A percentile compares a stretch with the other conserved stretches of the same genome.
Evolutionary conservation across 2,888 invertebrate species (phyloP).

Genomic region (Ellobium chinense): DNA sequence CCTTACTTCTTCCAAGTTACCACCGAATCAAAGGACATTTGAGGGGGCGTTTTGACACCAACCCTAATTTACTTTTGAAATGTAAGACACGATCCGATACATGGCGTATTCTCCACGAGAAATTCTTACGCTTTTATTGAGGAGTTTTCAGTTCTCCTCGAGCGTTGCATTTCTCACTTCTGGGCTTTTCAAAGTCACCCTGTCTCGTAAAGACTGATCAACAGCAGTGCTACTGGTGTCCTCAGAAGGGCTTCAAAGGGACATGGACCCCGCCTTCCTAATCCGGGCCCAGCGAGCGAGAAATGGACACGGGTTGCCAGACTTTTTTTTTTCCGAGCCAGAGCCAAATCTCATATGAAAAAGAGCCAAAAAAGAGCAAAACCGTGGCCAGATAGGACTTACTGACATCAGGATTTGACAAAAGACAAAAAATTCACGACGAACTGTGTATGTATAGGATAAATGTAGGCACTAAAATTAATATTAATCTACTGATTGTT

Average conservation of each 20-base stretch:
- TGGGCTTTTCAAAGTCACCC: neutral
- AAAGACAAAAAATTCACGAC: too few species aligned
- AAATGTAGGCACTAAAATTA: too few species aligned
- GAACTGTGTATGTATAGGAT: too few species aligned
- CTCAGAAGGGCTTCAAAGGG: constrained; percentile 23
- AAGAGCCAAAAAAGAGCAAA: too few species aligned
- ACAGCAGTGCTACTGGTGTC: neutral
- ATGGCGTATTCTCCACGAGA: neutral
- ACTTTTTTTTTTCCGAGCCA: too few species aligned
- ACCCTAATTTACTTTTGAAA: constrained; percentile 27
- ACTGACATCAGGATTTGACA: too few species aligned
- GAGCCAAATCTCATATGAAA: too few species aligned
- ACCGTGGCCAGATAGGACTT: too few species aligned
- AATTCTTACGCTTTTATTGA: neutral
- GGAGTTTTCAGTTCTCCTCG: neutral
- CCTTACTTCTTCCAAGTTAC: neutral
- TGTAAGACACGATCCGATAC: neutral
- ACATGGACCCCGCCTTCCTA: neutral
- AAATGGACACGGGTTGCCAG: too few species aligned
- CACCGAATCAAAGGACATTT: constrained; percentile 18
- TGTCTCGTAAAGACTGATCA: constrained; percentile 25
- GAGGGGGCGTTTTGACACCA: neutral
- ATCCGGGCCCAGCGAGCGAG: neutral
- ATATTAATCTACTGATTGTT: too few species aligned
- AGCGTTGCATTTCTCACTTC: neutral